A percentile compares a stretch with the other conserved stretches of the same genome.
Evolutionary conservation across 2,888 invertebrate species (phyloP).

Genomic region (Axea sp.): DNA sequence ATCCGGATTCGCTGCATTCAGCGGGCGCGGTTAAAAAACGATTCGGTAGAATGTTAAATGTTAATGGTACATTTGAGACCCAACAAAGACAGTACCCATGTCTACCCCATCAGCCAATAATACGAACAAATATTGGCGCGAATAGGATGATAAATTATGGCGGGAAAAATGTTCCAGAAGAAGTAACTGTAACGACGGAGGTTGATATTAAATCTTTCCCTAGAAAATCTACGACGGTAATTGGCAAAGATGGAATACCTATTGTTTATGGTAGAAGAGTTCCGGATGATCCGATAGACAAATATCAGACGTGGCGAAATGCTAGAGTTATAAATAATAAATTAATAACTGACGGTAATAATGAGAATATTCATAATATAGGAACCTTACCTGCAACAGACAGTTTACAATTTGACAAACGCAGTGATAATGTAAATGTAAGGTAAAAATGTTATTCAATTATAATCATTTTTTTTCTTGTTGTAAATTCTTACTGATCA

Average conservation of each 20-base stretch:
- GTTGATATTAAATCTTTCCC: constrained; percentile 81
- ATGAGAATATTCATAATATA: constrained; percentile 79
- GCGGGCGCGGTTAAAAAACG: too few species aligned
- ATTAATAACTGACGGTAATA: constrained; percentile 85
- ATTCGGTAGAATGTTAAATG: constrained; percentile 3
- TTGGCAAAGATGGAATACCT: constrained; percentile 87
- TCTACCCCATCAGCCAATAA: constrained; percentile 69
- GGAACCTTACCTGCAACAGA: constrained; percentile 74
- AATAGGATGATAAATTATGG: constrained; percentile 78
- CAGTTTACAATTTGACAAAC: constrained; percentile 12
- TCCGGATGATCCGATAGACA: constrained; percentile 91
- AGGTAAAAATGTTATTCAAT: constrained; percentile 27
- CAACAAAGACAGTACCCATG: constrained; percentile 64
- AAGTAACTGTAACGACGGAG: constrained; percentile 84
- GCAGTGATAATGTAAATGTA: constrained; percentile 16
- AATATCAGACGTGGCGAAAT: constrained; percentile 90
- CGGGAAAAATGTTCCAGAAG: constrained; percentile 83
- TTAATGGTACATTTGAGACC: constrained; percentile 1
- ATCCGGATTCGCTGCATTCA: too few species aligned
- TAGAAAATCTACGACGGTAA: constrained; percentile 83
- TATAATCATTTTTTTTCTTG: too few species aligned
- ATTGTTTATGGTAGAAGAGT: constrained; percentile 90
- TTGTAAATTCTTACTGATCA: too few species aligned
- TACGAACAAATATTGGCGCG: constrained; percentile 75
- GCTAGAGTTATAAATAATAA: constrained; percentile 93